Percentiles rank a stretch among this genome's conserved stretches.
Conservation (phyloP, 2,797 vertebrate species). For the Paedocypris micromegethes region DNA sequence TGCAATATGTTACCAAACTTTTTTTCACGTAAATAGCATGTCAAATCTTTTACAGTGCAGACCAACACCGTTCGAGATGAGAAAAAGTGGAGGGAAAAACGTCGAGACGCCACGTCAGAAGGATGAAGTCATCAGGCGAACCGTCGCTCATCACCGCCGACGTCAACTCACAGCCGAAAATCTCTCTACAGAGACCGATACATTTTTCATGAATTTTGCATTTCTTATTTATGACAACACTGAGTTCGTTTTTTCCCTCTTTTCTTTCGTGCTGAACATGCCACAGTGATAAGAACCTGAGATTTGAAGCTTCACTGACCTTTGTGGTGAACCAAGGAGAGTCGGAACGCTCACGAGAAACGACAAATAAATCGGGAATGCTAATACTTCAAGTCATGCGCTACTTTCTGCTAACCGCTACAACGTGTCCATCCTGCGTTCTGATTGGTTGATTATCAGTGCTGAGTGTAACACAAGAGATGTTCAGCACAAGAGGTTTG, state of each 20-base stretch:
- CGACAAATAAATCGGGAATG: no score
- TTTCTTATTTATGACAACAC: conserved; percentile 69
- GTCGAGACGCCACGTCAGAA: conserved; percentile 35
- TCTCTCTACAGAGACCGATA: conserved; percentile 62
- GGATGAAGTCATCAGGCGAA: conserved; percentile 58
- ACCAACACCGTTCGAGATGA: no score
- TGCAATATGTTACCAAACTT: no score
- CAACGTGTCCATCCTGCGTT: no score
- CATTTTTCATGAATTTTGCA: conserved; percentile 70
- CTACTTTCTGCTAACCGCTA: no score
- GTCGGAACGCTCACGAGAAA: no score
- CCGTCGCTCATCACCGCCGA: conserved; percentile 61
- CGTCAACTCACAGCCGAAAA: conserved; percentile 63
- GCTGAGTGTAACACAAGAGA: no score
- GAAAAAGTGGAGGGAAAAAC: conserved; percentile 49
- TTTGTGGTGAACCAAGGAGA: not conserved
- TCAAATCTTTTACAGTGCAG: no score
- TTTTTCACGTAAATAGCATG: no score
- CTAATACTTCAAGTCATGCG: no score
- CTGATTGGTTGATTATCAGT: no score
- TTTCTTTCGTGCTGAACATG: conserved; percentile 39
- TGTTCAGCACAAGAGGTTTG: no score
- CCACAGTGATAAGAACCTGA: conserved; percentile 33
- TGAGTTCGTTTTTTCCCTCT: conserved; percentile 45
- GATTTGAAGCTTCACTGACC: conserved; percentile 2